Percentiles rank a stretch among this genome's conserved stretches.
phyloP scores from a whole-genome alignment of 2,888 invertebrate species.

The Resseliella maxima region DNA sequence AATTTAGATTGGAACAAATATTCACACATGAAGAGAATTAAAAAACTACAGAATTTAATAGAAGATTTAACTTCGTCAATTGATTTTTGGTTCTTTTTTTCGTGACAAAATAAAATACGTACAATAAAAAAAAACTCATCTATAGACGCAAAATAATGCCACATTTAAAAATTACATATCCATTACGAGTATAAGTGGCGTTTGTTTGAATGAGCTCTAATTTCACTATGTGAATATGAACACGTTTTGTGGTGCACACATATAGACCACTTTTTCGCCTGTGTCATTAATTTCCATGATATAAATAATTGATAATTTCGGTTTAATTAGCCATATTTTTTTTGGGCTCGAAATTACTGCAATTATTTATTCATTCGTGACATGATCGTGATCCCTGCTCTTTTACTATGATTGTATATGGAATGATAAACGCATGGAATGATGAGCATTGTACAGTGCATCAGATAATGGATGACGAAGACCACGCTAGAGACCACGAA shows the following conservation, averaged over 20 bases:
- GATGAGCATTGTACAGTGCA: not conserved
- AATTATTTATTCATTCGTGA: conserved; percentile 37
- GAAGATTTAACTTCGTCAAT: too few species aligned
- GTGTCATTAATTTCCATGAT: conserved; percentile 13
- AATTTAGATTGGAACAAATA: too few species aligned
- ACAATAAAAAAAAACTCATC: not conserved
- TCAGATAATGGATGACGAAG: not conserved
- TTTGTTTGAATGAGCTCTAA: conserved; percentile 25
- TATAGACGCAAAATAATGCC: conserved; percentile 6
- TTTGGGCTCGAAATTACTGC: not conserved
- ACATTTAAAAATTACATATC: conserved; percentile 24
- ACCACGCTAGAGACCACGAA: not conserved
- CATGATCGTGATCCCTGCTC: conserved; percentile 6
- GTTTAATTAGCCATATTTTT: conserved; percentile 42
- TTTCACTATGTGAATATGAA: conserved; percentile 40
- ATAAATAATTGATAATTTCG: conserved; percentile 50
- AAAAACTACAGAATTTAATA: too few species aligned
- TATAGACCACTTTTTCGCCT: not conserved
- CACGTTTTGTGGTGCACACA: not conserved
- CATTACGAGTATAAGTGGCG: not conserved
- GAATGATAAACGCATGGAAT: not conserved
- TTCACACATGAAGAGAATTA: too few species aligned
- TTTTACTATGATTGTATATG: not conserved
- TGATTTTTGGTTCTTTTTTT: not conserved
- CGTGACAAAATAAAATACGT: not conserved